Percentiles rank a stretch among this genome's conserved stretches.
Evolutionary conservation across 2,888 invertebrate species (phyloP).

Genomic region (Ptychoptera contaminata): DNA sequence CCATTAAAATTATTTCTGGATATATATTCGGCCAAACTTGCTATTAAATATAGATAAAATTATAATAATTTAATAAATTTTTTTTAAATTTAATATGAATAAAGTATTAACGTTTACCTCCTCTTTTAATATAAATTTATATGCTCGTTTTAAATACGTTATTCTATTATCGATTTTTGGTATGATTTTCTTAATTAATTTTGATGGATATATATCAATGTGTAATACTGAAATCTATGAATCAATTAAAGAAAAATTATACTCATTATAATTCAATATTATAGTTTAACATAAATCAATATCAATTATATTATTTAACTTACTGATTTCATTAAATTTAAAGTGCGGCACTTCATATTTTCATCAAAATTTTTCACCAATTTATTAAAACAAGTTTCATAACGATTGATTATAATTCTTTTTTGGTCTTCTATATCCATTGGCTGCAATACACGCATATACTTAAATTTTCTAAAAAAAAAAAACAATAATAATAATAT

Average conservation of each 20-base stretch:
- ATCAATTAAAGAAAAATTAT: not conserved
- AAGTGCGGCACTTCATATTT: slow-evolving; percentile 21
- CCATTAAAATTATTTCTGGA: slow-evolving; percentile 29
- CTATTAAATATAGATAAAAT: slow-evolving; percentile 12
- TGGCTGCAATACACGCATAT: slow-evolving; percentile 23
- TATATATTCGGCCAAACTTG: slow-evolving; percentile 27
- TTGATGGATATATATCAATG: slow-evolving; percentile 21
- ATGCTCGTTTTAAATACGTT: slow-evolving; percentile 20
- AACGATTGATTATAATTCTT: slow-evolving; percentile 15
- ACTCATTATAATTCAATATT: not conserved
- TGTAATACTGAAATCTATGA: slow-evolving; percentile 1
- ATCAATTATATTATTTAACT: slow-evolving; percentile 11
- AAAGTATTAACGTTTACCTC: slow-evolving; percentile 18
- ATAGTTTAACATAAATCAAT: not conserved
- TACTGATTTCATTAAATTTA: slow-evolving; percentile 25
- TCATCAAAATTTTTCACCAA: slow-evolving; percentile 19
- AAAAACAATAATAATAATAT: not conserved
- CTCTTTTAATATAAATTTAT: slow-evolving; percentile 24
- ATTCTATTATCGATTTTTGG: slow-evolving; percentile 20
- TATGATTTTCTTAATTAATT: slow-evolving; percentile 24
- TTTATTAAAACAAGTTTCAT: slow-evolving; percentile 13
- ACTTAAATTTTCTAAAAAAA: slow-evolving; percentile 20
- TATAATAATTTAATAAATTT: not conserved
- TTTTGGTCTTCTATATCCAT: slow-evolving; percentile 27
- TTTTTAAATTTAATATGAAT: not conserved